Evolutionary conservation across 2,113 vertebrate genomes (phyloP).

Genomic region (Sphyrna mokarran): DNA sequence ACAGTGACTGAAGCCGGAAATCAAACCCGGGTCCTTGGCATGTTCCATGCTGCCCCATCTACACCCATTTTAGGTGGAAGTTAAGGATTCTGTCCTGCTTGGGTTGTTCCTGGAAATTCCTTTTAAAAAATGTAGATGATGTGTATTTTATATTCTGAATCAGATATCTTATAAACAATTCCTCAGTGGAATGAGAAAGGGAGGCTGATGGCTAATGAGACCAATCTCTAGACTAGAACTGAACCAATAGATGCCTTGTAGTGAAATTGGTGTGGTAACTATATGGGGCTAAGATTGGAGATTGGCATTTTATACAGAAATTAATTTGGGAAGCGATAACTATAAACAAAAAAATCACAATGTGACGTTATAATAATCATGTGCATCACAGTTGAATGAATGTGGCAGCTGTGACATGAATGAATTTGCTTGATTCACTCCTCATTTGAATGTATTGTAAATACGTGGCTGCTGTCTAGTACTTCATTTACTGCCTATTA

Average conservation of each 20-base stretch:
- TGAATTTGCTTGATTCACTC: background rate
- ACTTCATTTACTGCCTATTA: background rate
- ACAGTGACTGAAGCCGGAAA: no score
- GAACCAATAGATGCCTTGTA: background rate
- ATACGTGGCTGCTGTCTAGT: background rate
- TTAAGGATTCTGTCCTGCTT: background rate
- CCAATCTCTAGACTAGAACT: background rate
- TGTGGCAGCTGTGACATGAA: background rate
- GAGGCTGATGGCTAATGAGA: background rate
- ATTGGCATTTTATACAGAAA: background rate
- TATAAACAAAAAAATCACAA: background rate
- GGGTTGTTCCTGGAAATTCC: background rate
- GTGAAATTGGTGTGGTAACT: background rate
- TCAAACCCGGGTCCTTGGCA: no score
- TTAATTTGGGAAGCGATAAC: background rate
- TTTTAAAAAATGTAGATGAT: background rate
- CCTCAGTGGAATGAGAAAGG: background rate
- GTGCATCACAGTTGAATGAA: background rate
- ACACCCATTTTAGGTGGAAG: background rate
- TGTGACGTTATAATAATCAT: background rate
- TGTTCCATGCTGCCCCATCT: no score
- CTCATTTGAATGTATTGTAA: background rate
- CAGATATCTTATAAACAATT: background rate
- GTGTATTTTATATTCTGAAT: background rate
- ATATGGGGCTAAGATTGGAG: background rate